These are phyloP conservation scores for Bambusicola thoracicus DNA, from an alignment of 2,113 vertebrate genomes.

Conservation along the genomic window DNA sequence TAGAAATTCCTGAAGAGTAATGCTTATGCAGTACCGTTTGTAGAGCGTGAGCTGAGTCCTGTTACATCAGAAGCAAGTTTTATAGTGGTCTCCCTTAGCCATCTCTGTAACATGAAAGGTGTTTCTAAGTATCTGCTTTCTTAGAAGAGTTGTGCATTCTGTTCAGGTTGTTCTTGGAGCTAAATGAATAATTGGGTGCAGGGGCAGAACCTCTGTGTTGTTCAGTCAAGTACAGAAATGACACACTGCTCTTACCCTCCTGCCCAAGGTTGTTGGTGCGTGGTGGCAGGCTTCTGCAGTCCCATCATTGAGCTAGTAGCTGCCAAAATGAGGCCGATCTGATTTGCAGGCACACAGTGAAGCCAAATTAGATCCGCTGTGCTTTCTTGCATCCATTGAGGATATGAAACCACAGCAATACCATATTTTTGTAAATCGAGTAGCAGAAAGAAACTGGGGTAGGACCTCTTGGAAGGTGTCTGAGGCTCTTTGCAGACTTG, in stretches of 20 bases:
- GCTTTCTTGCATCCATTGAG: not conserved
- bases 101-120: not conserved
- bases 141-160: not conserved
- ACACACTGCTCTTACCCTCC: fast-evolving
- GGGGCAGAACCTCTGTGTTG: not conserved
- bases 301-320: not conserved
- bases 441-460: not conserved
- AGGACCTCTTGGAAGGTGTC: not conserved
- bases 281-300: not conserved
- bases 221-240: not conserved
- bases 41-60: not conserved
- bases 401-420: not conserved
- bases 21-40: not conserved
- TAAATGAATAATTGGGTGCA: not conserved
- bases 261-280: not conserved
- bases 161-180: not conserved
- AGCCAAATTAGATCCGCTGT: not conserved
- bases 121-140: not conserved
- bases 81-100: not conserved
- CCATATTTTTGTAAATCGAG: not conserved
- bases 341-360: not conserved
- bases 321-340: conserved; percentile 12
- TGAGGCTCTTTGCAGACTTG: not conserved
- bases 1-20: not conserved
- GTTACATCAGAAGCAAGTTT: not conserved